Conservation (phyloP, 2,797 vertebrate genomes). For the Chaunax sp. region DNA sequence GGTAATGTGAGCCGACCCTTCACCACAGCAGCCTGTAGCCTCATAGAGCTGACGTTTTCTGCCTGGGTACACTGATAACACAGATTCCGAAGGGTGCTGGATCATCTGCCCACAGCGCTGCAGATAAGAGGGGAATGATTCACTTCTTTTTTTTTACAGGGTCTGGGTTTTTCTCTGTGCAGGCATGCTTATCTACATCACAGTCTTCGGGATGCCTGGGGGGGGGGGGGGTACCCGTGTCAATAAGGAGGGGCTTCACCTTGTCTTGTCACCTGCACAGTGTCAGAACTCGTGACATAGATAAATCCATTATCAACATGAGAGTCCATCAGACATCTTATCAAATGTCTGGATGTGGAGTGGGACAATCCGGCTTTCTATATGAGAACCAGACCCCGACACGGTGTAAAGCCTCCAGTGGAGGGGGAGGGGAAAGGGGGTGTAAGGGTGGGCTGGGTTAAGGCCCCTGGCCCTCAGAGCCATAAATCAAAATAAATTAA, state of each 20-base stretch:
- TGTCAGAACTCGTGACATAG: conserved; percentile 12
- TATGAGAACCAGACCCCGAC: conserved; percentile 55
- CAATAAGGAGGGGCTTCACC: conserved; percentile 22
- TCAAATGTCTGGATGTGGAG: conserved; percentile 10
- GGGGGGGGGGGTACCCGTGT: conserved; percentile 1
- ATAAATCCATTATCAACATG: conserved; percentile 34
- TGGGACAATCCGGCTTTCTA: conserved; percentile 33
- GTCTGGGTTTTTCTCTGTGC: conserved; percentile 36
- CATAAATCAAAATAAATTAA: conserved; percentile 77
- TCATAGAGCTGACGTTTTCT: conserved; percentile 37
- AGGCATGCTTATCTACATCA: conserved; percentile 52
- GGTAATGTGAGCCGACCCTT: conserved; percentile 46
- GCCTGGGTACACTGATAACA: conserved; percentile 40
- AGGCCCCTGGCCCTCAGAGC: conserved; percentile 33
- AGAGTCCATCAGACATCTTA: conserved; percentile 34
- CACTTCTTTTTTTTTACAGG: conserved; percentile 32
- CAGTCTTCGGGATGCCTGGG: conserved; percentile 28
- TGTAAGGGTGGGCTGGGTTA: conserved; percentile 27
- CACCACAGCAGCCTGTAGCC: conserved; percentile 22
- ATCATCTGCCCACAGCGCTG: conserved; percentile 28
- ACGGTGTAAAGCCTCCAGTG: neutral
- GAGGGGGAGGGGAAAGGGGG: conserved; percentile 10
- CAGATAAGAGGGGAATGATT: conserved; percentile 61
- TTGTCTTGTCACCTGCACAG: conserved; percentile 24
- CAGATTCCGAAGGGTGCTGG: conserved; percentile 21